Base-by-base conservation (phyloP, 2,797 vertebrate genomes). In the Gymnoscopelus microlampas region DNA sequence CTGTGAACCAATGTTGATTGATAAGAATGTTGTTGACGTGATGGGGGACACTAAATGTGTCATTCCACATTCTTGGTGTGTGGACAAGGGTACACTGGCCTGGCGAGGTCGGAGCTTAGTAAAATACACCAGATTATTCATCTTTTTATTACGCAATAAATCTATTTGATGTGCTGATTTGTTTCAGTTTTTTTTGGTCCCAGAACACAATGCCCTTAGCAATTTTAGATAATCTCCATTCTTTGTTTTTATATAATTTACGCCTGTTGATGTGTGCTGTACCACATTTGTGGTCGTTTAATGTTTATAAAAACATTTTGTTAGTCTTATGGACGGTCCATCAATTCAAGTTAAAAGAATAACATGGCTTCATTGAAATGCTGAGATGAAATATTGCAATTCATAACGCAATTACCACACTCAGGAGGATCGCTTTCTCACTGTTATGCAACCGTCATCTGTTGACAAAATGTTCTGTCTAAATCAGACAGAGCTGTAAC, bases 351-450 rank as follows among this genome's bases (percentile, higher is more conserved):
- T 32, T 32, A 32, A 32, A 32, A 32, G 32, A 32, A 32, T 32
- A 32, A 32, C 32, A 32, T 32, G 32, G 23, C 26, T 9, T 29
- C 11, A 29, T 11, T 56, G 1, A 29, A 12, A 24, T 56, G 19
- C 29, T 70, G 66, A 48, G 24, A 32, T 32, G 35, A 57, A 65
- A 47, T 32, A 3, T 24, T 70, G 2, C 13, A 71, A 56, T 47
- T 74, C 2, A n/a, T 8, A 53, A 56, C 32, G 32, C 32, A 35
- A 35, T 35, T 29, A 29, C 9, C 5, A 12, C 5, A 56, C 23
- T 56, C 23, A 26, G 4, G 9, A 26, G 26, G 26, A 29, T 29
- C 2, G 24, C 2, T 8, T 29, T 56, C 29, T 56, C 54, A 29
- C 23, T 13, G 5, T 26, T 56, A 19, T 5, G 23, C 24, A 56